phyloP scores from a whole-genome alignment of 2,888 invertebrate genomes.

The Melinaea marsaeus region DNA sequence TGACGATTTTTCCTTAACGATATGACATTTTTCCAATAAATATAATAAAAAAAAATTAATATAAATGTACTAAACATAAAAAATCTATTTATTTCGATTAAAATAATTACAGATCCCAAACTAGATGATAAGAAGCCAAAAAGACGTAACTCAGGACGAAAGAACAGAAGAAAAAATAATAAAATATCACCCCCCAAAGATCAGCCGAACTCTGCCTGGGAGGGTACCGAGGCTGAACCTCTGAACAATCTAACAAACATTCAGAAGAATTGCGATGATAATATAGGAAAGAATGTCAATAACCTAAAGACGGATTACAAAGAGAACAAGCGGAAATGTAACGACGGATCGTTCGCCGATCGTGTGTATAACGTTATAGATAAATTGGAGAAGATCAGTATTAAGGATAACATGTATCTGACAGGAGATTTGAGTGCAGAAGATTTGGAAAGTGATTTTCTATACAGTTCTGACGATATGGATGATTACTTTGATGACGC shows the following conservation, averaged over 20 bases:
- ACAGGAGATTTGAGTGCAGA: conserved; percentile 58
- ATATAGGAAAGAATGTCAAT: conserved; percentile 64
- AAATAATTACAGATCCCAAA: conserved; percentile 39
- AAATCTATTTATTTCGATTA: no score
- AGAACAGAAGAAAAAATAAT: conserved; percentile 59
- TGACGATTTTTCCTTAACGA: no score
- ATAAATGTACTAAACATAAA: no score
- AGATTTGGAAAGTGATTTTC: conserved; percentile 57
- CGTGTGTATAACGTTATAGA: conserved; percentile 61
- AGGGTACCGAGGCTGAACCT: conserved; percentile 13
- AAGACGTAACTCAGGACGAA: conserved; percentile 58
- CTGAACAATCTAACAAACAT: conserved; percentile 44
- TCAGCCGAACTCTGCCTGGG: conserved; percentile 22
- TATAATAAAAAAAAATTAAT: no score
- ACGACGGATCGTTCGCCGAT: conserved; percentile 37
- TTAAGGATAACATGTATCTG: conserved; percentile 63
- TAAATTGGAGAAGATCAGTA: conserved; percentile 58
- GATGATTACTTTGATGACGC: conserved; percentile 60
- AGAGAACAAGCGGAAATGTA: conserved; percentile 36
- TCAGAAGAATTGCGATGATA: conserved; percentile 46
- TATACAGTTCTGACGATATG: conserved; percentile 59
- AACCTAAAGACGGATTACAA: conserved; percentile 44
- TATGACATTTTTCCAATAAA: no score
- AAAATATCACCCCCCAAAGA: conserved; percentile 60
- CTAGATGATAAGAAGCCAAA: conserved; percentile 54